Base-by-base conservation (phyloP, 2,113 vertebrate species). In the Cyphomyrus discorhynchus region DNA sequence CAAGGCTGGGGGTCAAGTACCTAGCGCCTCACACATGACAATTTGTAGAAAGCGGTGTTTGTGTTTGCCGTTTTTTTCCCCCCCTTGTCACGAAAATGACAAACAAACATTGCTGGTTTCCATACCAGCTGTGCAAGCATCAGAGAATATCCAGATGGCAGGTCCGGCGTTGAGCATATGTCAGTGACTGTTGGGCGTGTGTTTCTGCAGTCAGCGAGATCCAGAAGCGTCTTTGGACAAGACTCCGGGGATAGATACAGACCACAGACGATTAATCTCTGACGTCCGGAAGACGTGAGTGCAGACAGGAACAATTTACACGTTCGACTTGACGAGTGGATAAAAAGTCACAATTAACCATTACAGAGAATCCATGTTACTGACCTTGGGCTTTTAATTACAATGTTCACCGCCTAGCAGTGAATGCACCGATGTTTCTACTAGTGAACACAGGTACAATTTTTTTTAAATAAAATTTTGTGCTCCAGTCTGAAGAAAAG, bases 121-220 rank as follows among this genome's bases (percentile, higher is more conserved):
- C 35, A 13, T 46, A 87, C 10, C 58, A 90, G 89, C 52, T 87
- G 83, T 58, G 49, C 46, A 52, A 31, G 31, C n/a, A 90, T 90
- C 49, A 87, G 56, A 49, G n/a, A n/a, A 77, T 19, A 53, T 80
- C 62, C 89, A 90, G 89, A 90, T 90, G 89, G 89, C 62, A 45
- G 35, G 39, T 74, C 27, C 21, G 50, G 21, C 62, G 45, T 31
- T 74, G 85, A 90, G n/a, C 89, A 87, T 87, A 90, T 90, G 89
- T 87, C 89, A 77, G 62, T 80, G 46, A 31, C 84, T 87, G 83
- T 42, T 39, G 46, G 58, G 62, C 47, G 13, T 85, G 85, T 49
- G 39, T 66, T 86, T 45, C 46, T 19, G 84, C 27, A 87, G 84
- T 87, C 46, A 10, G 17, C 17, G 6, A 11, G 42, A 70, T 87